Conservation (phyloP, 2,113 vertebrate species). For the Rhabdornis inornatus region DNA sequence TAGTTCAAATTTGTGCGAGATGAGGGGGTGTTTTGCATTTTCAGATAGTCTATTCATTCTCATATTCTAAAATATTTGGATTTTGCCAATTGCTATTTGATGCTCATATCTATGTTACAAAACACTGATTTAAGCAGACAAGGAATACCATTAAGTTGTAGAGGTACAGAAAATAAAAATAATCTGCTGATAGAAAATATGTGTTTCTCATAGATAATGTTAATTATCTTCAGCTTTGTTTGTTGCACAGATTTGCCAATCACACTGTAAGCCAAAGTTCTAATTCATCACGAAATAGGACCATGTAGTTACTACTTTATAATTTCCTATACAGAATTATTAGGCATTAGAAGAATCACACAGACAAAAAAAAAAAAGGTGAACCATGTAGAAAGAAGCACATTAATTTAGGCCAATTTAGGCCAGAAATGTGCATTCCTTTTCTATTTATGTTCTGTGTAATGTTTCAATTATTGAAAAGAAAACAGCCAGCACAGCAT, state of each 20-base stretch:
- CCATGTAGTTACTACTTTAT: not conserved
- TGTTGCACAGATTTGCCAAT: not conserved
- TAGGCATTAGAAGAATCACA: not conserved
- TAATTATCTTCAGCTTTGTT: not conserved
- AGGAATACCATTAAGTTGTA: not conserved
- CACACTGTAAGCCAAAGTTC: not conserved
- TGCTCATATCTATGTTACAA: not conserved
- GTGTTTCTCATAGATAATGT: not conserved
- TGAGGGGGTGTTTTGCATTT: not conserved
- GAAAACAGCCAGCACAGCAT: not conserved
- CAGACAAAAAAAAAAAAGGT: not conserved
- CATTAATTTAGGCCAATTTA: not conserved
- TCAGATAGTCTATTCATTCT: not conserved
- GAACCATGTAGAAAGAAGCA: not conserved
- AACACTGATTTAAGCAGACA: not conserved
- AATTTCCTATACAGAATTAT: not conserved
- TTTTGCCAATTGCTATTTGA: not conserved
- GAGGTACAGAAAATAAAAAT: not conserved
- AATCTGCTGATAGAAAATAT: not conserved
- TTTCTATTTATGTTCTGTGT: not conserved
- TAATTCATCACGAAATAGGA: not conserved
- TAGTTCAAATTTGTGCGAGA: not conserved
- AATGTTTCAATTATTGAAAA: not conserved
- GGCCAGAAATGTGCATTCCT: not conserved
- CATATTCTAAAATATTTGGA: not conserved